Evolutionary conservation across 2,888 invertebrate genomes (phyloP), one percentile per base, ranked within the genome.

Genomic region (Stenurella melanura): DNA sequence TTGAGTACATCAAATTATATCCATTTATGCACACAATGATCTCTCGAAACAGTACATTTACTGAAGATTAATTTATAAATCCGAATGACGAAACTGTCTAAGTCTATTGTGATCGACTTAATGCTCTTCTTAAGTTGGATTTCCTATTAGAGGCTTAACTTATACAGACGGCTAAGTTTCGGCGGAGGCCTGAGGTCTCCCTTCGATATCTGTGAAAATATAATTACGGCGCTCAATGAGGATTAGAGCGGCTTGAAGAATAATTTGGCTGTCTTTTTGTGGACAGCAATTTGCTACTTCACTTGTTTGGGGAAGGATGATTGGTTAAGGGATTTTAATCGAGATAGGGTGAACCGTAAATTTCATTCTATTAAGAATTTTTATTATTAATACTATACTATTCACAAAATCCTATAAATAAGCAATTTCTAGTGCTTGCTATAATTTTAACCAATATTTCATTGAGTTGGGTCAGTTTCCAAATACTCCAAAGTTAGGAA

Each of bases 1-100:
- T 63, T 54, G 26, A 21, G 21, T 68, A 68, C 56, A 26, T n/a
- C 26, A n/a, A 68, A 69, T 57, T 69, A 57, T 34, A 69, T 69
- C 57, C 34, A 15, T 56, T 58, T 69, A 34, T 34, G 57, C 57
- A 69, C 57, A 58, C 12, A 68, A 68, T 69, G 58, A 68, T 69
- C 69, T 34, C 34, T 7, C 11, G 69, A 58, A 68, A 69, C 69
- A 26, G 18, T 69, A 69, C 18, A 57, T 57, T 69, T 57, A 56
- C 34, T 11, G 42, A 57, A 15, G 69, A 58, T 57, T 69, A 57
- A 57, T 57, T 69, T 38, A 69, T 58, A 69, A 58, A 58, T 42
- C 18, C 34, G 5, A 58, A 69, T 11, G 58, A 18, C 21, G 38
- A 26, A 69, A 34, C 38, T 69, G 26, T 18, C 58, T 58, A 34